Evolutionary conservation across 1,140 invertebrate genomes (phyloP).

Genomic region (Homarus americanus): DNA sequence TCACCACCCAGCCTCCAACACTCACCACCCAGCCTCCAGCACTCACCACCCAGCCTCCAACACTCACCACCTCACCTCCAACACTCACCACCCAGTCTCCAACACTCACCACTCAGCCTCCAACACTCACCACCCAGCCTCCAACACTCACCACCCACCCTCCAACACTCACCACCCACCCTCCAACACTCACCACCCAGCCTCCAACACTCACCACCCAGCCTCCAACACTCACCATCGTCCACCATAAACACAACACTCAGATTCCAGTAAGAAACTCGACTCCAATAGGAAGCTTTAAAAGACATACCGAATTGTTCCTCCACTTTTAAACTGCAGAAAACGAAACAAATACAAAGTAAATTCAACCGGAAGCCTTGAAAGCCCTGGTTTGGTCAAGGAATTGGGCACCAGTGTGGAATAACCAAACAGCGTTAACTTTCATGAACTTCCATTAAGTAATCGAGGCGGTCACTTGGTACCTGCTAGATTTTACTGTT

Average conservation of each 20-base stretch:
- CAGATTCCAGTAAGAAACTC: background rate
- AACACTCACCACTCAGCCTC: too few species aligned
- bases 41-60: too few species aligned
- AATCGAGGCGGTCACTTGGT: background rate
- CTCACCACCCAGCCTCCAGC: too few species aligned
- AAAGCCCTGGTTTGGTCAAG: constrained; percentile 1
- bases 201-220: too few species aligned
- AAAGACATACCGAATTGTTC: background rate
- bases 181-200: too few species aligned
- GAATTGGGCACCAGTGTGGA: background rate
- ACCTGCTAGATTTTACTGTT: too few species aligned
- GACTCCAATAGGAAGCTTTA: background rate
- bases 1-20: too few species aligned
- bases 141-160: too few species aligned
- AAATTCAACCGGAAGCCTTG: constrained; percentile 7
- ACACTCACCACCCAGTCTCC: too few species aligned
- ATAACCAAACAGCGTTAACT: background rate
- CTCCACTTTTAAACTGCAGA: constrained; percentile 6
- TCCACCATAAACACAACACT: background rate
- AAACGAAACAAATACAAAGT: background rate
- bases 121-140: too few species aligned
- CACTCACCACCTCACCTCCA: too few species aligned
- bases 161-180: too few species aligned
- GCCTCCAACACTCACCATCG: background rate
- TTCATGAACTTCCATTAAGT: background rate